phyloP scores from a whole-genome alignment of 1,140 invertebrate genomes.

The Cotesia glomerata region DNA sequence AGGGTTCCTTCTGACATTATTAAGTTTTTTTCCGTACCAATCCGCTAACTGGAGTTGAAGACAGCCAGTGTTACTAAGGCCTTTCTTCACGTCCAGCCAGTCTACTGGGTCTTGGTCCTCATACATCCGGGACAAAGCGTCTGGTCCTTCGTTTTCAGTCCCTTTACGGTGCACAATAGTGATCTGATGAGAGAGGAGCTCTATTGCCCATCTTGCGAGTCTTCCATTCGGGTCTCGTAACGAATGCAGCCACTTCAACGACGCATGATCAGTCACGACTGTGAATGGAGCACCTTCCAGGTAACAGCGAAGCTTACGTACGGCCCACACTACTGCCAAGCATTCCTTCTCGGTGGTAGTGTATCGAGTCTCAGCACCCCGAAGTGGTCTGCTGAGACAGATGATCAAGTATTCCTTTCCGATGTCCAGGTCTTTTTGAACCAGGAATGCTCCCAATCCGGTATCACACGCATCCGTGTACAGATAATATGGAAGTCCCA shows the following conservation, averaged over 20 bases:
- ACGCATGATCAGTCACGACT: not conserved
- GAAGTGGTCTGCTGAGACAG: slow-evolving; percentile 4
- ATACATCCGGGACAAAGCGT: not conserved
- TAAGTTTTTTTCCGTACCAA: not conserved
- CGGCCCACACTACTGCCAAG: not conserved
- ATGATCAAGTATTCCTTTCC: not conserved
- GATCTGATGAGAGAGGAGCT: not conserved
- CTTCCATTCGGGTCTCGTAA: not conserved
- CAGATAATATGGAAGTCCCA: slow-evolving; percentile 5
- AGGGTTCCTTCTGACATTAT: not conserved
- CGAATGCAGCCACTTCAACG: not conserved
- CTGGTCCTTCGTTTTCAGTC: not conserved
- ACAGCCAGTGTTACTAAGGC: too few relatives aligned
- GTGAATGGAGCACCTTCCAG: not conserved
- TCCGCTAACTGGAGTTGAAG: not conserved
- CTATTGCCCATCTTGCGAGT: not conserved
- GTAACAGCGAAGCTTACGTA: not conserved
- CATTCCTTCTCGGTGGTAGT: not conserved
- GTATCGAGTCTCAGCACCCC: too few relatives aligned
- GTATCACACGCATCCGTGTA: too few relatives aligned
- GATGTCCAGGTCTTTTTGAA: not conserved
- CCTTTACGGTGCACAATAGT: not conserved
- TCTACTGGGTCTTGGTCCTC: not conserved
- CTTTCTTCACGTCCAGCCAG: not conserved
- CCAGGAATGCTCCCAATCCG: too few relatives aligned